A percentile compares a stretch with the other conserved stretches of the same genome.
Conservation (phyloP, 2,888 invertebrate species). For the Auanema sp. region DNA sequence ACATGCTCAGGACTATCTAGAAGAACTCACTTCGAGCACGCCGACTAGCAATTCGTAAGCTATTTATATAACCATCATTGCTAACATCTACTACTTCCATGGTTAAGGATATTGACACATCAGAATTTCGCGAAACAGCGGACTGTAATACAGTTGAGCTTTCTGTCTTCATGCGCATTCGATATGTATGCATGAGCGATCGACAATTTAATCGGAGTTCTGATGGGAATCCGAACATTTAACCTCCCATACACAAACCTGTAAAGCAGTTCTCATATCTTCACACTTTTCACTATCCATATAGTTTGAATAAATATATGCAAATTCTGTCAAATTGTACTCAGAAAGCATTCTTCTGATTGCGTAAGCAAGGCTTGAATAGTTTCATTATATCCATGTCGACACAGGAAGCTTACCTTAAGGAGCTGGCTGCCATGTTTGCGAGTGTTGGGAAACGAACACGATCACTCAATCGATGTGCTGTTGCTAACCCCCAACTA, state of each 20-base stretch:
- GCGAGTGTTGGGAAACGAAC: slow-evolving; percentile 37
- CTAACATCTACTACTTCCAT: not conserved
- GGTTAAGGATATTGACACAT: not conserved
- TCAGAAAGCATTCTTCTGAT: slow-evolving; percentile 28
- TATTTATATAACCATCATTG: too few relatives aligned
- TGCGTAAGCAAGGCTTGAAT: slow-evolving; percentile 30
- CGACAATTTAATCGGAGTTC: not conserved
- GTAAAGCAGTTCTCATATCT: slow-evolving; percentile 30
- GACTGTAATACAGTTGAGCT: slow-evolving; percentile 1
- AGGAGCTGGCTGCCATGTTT: slow-evolving; percentile 22
- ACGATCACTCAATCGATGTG: slow-evolving; percentile 27
- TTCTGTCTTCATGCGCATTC: too few relatives aligned
- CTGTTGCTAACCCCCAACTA: slow-evolving; percentile 44
- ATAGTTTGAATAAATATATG: slow-evolving; percentile 40
- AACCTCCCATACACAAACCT: slow-evolving; percentile 12
- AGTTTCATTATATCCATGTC: not conserved
- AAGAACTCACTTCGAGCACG: slow-evolving; percentile 9
- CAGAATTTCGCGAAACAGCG: not conserved
- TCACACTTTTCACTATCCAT: slow-evolving; percentile 34
- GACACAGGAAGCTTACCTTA: not conserved
- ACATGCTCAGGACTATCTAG: too few relatives aligned
- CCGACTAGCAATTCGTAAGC: not conserved
- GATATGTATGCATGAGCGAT: too few relatives aligned
- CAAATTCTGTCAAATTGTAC: slow-evolving; percentile 49
- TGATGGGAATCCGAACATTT: not conserved